Percentiles rank a stretch among this genome's conserved stretches.
These are phyloP conservation scores for Carassius auratus DNA, from an alignment of 2,113 vertebrate genomes.

Conservation along the genomic window DNA sequence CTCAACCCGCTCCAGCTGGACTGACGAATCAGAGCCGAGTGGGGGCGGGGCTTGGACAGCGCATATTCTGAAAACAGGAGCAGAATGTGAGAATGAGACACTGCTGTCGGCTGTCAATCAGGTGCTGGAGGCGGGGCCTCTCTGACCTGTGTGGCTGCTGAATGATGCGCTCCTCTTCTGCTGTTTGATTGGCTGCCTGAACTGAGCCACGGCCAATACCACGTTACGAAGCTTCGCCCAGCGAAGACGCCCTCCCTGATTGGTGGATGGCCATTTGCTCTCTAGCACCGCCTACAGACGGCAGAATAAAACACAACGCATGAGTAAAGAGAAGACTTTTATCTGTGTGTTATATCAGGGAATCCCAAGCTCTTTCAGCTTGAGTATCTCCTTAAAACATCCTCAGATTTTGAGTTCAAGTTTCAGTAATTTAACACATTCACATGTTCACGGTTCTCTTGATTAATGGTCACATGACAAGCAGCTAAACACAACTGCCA, in stretches of 20 bases:
- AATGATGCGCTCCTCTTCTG: conserved; percentile 68
- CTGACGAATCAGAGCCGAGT: conserved; percentile 81
- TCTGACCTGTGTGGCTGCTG: conserved; percentile 66
- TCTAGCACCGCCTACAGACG: conserved; percentile 87
- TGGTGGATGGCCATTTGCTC: conserved; percentile 93
- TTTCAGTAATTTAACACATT: neutral
- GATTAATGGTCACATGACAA: neutral
- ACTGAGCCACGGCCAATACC: conserved; percentile 89
- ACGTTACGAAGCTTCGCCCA: conserved; percentile 95
- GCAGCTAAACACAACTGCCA: neutral
- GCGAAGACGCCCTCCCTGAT: conserved; percentile 85
- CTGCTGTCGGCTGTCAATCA: neutral
- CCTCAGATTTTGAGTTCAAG: neutral
- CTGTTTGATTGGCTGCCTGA: conserved; percentile 84
- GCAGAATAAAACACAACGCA: neutral
- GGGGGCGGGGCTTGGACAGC: conserved; percentile 61
- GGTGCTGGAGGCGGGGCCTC: neutral
- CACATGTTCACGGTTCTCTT: neutral
- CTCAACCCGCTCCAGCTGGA: conserved; percentile 88
- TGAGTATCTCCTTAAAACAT: too few relatives aligned
- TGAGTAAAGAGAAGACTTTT: neutral
- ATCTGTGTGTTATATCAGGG: neutral
- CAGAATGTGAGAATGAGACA: neutral
- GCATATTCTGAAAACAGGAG: conserved; percentile 23
- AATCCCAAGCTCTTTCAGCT: neutral